Conservation (phyloP, 2,888 invertebrate species). For the Acleris laterana region DNA sequence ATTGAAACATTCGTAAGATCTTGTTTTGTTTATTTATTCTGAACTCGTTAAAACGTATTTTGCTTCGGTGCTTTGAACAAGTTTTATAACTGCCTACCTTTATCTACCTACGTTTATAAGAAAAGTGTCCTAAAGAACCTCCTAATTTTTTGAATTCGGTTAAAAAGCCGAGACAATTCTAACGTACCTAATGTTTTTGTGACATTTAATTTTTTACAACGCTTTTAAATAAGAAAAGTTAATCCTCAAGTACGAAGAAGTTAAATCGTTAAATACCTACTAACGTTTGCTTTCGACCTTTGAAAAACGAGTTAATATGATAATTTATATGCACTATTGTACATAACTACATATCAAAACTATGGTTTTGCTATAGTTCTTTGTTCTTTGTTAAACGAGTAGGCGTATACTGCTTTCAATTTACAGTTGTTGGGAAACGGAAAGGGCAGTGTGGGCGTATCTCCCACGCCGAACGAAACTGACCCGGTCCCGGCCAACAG, state of each 20-base stretch:
- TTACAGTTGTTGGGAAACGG: slow-evolving; percentile 17
- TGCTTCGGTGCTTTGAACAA: slow-evolving; percentile 4
- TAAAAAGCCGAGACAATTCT: too few species aligned
- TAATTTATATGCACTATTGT: background rate
- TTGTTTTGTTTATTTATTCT: slow-evolving; percentile 6
- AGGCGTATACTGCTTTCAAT: slow-evolving; percentile 25
- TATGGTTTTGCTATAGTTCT: background rate
- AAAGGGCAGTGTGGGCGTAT: slow-evolving; percentile 29
- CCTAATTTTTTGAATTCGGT: too few species aligned
- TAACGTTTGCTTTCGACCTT: too few species aligned
- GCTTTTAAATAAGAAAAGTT: too few species aligned
- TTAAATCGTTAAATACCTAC: too few species aligned
- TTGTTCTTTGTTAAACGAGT: slow-evolving; percentile 7
- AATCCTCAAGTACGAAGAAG: too few species aligned
- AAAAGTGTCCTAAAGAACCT: too few species aligned
- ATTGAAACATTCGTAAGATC: slow-evolving; percentile 9
- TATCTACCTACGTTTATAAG: background rate
- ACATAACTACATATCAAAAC: background rate
- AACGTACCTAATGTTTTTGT: too few species aligned
- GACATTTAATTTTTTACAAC: too few species aligned
- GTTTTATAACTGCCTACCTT: slow-evolving; percentile 17
- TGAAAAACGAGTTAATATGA: background rate
- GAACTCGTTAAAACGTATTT: slow-evolving; percentile 15
- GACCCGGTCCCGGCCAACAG: background rate
- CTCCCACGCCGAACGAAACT: slow-evolving; percentile 19